Base-by-base conservation (phyloP, 2,797 vertebrate species). In the Fundulus diaphanus region DNA sequence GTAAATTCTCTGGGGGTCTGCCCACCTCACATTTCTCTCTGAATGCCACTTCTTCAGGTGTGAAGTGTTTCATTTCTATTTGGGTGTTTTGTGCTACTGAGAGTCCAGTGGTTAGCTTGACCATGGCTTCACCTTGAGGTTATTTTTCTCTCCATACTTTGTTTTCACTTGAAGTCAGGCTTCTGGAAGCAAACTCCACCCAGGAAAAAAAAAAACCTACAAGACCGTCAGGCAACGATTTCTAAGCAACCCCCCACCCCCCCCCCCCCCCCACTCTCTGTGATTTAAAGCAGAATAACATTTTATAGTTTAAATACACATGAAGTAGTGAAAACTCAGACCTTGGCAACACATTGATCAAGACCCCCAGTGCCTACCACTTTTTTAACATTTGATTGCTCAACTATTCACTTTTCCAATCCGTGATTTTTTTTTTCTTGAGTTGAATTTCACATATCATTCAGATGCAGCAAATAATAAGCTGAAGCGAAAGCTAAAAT, bases 81-180 rank as follows among this genome's bases (percentile, higher is more conserved):
- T 79, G 29, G 56, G 70, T 65, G 33, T 77, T 89, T 87, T 89
- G 85, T 88, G 87, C 88, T 73, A 78, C 80, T 87, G 63, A 80
- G 83, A 87, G 89, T 92, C 90, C 90, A 75, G 92, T 87, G 93
- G 92, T 93, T 31, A 90, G 83, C 86, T 66, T 66, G 88, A 86
- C 92, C 92, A 81, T 89, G 80, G 87, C 87, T 92, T 93, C 90
- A 91, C 92, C 94, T 94, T 93, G 92, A 93, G 89, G 90, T 91
- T 93, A 91, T 93, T 94, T 93, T 93, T 86, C 90, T 86, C 87
- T 73, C 74, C 72, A 51, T 63, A 75, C 90, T 93, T 90, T 90
- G 91, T 93, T 94, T 94, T 91, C 85, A 84, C 87, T 74, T 82
- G 86, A 93, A 89, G 89, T 90, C 3, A 87, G 90, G 87, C 90